These are phyloP conservation scores for Pygmarrhopalites habei DNA, from an alignment of 1,140 invertebrate species.

Conservation along the genomic window DNA sequence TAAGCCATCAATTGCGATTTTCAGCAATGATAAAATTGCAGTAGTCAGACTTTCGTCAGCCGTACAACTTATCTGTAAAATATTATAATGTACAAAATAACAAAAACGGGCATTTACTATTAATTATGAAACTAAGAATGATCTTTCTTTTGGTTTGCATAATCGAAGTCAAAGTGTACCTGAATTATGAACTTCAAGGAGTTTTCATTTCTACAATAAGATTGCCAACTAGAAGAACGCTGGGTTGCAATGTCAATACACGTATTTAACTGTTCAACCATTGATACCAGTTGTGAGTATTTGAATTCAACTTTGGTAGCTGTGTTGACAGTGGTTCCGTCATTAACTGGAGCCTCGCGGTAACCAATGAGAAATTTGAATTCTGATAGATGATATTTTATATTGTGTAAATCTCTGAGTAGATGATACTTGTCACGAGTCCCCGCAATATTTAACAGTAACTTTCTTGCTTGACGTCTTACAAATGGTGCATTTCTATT, in stretches of 20 bases:
- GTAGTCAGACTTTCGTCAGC: conserved; percentile 78
- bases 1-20: conserved; percentile 37
- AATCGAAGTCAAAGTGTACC: background rate
- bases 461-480: conserved; percentile 68
- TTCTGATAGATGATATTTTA: conserved; percentile 41
- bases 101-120: no score
- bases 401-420: conserved; percentile 81
- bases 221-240: conserved; percentile 91
- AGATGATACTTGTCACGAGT: conserved; percentile 93
- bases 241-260: conserved; percentile 85
- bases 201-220: conserved; percentile 70
- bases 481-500: conserved; percentile 71
- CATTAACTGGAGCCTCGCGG: conserved; percentile 39
- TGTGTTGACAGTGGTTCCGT: conserved; percentile 27
- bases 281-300: conserved; percentile 82
- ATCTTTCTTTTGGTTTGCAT: no score
- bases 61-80: conserved; percentile 64
- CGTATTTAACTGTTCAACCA: conserved; percentile 91
- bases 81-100: background rate
- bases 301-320: conserved; percentile 49
- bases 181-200: conserved; percentile 43
- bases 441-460: conserved; percentile 86
- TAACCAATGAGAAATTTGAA: conserved; percentile 46
- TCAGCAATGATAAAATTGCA: conserved; percentile 32
- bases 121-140: no score